These are phyloP conservation scores for Hydriomena furcata DNA, from an alignment of 2,888 invertebrate species.

Conservation along the genomic window DNA sequence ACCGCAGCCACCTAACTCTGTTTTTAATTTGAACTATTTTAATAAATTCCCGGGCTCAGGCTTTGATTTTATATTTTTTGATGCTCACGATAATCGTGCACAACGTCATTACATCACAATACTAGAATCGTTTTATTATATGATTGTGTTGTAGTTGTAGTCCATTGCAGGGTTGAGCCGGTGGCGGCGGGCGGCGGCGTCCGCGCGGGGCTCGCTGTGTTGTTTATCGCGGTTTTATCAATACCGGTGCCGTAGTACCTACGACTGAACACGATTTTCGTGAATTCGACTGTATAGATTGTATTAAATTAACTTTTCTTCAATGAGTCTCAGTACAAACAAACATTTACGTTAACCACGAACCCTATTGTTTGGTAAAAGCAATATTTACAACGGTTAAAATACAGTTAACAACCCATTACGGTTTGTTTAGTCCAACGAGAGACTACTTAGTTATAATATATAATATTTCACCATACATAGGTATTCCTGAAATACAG, in stretches of 20 bases:
- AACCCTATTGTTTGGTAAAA: constrained; percentile 13
- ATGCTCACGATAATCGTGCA: constrained; percentile 22
- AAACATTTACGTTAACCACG: constrained; percentile 7
- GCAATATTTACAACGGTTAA: background rate
- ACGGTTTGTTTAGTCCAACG: constrained; percentile 8
- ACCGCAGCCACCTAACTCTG: constrained; percentile 15
- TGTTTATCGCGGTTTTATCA: constrained; percentile 27
- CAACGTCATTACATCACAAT: constrained; percentile 22
- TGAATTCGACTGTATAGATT: constrained; percentile 20
- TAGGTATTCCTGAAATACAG: too few species aligned
- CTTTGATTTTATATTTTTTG: constrained; percentile 5
- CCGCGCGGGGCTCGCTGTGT: constrained; percentile 19
- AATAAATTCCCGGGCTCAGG: constrained; percentile 1
- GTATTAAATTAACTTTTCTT: constrained; percentile 13
- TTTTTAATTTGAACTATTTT: constrained; percentile 19
- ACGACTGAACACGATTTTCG: constrained; percentile 22
- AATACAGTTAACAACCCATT: constrained; percentile 7
- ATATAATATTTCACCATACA: too few species aligned
- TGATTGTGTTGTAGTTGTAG: constrained; percentile 12
- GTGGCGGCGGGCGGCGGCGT: background rate
- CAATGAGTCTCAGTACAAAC: constrained; percentile 6
- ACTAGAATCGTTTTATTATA: constrained; percentile 19
- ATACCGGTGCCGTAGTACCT: constrained; percentile 29
- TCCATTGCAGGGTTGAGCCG: constrained; percentile 12
- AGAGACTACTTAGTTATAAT: background rate